Conservation (phyloP, 2,797 vertebrate species). For the Martes flavigula region DNA sequence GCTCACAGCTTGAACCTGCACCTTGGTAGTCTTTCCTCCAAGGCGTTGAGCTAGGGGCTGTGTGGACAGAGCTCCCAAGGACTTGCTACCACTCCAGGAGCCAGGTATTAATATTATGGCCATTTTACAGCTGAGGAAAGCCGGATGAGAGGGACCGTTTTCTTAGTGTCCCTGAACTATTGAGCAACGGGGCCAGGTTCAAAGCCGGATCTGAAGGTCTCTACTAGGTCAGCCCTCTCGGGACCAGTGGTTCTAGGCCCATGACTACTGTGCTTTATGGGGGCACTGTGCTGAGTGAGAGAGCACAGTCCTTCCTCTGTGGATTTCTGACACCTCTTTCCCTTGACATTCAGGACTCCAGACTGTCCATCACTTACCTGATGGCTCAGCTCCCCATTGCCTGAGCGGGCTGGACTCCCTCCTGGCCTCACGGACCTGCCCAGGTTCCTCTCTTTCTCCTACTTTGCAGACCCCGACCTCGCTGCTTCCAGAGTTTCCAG, state of each 20-base stretch:
- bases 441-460: not conserved
- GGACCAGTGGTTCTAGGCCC: not conserved
- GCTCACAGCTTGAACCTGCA: not conserved
- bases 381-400: rapidly evolving
- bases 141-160: too few relatives aligned
- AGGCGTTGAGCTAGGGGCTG: rapidly evolving
- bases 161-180: not conserved
- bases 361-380: rapidly evolving
- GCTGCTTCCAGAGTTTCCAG: not conserved
- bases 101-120: not conserved
- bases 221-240: not conserved
- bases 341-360: not conserved
- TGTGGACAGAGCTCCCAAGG: rapidly evolving
- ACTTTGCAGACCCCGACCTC: not conserved
- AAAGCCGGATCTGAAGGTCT: too few relatives aligned
- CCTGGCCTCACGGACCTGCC: rapidly evolving
- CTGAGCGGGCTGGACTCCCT: too few relatives aligned
- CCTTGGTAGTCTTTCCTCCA: too few relatives aligned
- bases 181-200: not conserved
- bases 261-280: rapidly evolving
- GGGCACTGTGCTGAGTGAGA: not conserved
- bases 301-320: rapidly evolving
- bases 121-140: not conserved
- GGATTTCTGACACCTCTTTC: not conserved
- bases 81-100: not conserved